Evolutionary conservation across 2,888 invertebrate species (phyloP), one percentile per base, ranked within the genome.

Genomic region (Chymomyza amoena): DNA sequence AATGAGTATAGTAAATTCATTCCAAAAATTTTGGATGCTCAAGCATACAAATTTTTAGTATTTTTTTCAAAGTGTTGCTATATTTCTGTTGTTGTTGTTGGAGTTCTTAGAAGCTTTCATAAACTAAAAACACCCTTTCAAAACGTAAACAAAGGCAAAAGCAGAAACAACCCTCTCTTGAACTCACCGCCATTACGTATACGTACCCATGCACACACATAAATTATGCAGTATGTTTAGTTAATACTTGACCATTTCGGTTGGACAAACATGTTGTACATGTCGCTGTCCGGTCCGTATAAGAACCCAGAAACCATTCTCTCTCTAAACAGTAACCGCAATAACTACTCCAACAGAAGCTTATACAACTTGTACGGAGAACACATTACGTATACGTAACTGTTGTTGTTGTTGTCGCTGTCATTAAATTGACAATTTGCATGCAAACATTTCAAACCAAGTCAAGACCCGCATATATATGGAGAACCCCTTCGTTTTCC

Each of bases 391-490:
- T 45, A 45, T 13, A 13, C 13, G 13, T 45, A 45, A n/a, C n/a
- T n/a, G n/a, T n/a, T n/a, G n/a, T 5, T 45, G 39, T 45, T 45
- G 39, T 54, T 54, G 54, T 60, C n/a, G 16, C 25, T 60, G 60
- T 60, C 60, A 60, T 60, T 60, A 13, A 60, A 60, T 32, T 60
- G 60, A 13, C 60, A 60, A 60, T 60, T 60, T 60, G 60, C 60
- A 60, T 60, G 60, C 60, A 60, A 60, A 60, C 36, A 60, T 13
- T 45, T 45, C 13, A 13, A 45, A 10, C 39, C 10, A 45, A 45
- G 13, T 45, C 39, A 45, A 45, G 4, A 45, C 13, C 39, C 39
- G 39, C 39, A 13, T 45, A 10, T 13, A n/a, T n/a, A n/a, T n/a
- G n/a, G n/a, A n/a, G 39, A 3, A 6, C 2, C 39, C 13, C 39